A percentile compares a stretch with the other conserved stretches of the same genome.
Conservation (phyloP, 2,888 invertebrate species). For the Patella depressa region DNA sequence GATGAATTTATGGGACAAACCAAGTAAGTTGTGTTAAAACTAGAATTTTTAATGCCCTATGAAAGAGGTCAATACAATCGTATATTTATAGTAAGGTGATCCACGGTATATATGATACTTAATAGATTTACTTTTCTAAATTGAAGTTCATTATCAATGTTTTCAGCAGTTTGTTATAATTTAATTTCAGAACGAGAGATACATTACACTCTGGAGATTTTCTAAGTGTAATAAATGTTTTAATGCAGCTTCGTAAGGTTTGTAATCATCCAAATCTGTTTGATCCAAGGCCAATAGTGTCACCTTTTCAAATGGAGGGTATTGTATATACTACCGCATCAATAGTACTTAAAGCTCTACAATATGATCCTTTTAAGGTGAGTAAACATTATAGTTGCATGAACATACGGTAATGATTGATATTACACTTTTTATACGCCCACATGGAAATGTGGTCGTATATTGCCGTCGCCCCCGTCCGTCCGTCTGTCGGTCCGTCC, state of each 20-base stretch:
- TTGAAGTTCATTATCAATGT: too few species aligned
- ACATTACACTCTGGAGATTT: conserved; percentile 93
- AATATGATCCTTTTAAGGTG: conserved; percentile 83
- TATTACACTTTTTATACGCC: too few species aligned
- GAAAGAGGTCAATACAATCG: too few species aligned
- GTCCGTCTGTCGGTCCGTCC: too few species aligned
- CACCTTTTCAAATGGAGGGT: conserved; percentile 84
- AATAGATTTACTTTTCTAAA: neutral
- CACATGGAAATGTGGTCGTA: too few species aligned
- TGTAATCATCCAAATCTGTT: conserved; percentile 87
- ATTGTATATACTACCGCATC: conserved; percentile 78
- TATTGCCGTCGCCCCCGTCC: too few species aligned
- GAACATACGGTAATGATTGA: too few species aligned
- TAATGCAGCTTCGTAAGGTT: conserved; percentile 98
- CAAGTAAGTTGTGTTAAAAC: conserved; percentile 74
- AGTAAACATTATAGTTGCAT: conserved; percentile 2
- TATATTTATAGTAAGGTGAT: neutral
- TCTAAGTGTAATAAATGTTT: conserved; percentile 95
- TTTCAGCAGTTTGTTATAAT: neutral
- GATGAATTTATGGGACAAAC: conserved; percentile 99
- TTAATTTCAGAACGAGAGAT: conserved; percentile 84
- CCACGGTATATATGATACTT: neutral
- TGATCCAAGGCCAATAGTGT: conserved; percentile 93
- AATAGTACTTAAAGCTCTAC: conserved; percentile 79
- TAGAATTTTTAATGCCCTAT: too few species aligned